Percentiles rank a stretch among this genome's conserved stretches.
Evolutionary conservation across 64 coral and sea anemone species (phyloP).

Genomic region (Anthopleura sola): DNA sequence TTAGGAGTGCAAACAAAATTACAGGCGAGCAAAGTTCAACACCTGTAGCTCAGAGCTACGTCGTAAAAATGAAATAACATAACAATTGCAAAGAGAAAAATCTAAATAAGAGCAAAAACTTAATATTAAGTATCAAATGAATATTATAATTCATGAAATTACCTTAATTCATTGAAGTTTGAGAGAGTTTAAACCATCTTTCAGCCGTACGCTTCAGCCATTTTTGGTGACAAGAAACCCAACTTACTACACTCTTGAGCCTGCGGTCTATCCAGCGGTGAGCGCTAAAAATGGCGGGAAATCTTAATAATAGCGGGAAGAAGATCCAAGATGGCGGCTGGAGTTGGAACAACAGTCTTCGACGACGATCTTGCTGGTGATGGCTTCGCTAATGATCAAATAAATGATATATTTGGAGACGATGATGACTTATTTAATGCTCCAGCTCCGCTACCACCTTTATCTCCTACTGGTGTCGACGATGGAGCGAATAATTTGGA

Average conservation of each 20-base stretch:
- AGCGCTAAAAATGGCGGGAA: constrained; percentile 9
- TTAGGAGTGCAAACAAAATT: too few relatives aligned
- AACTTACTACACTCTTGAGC: neutral
- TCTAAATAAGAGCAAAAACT: too few relatives aligned
- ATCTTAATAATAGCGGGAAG: neutral
- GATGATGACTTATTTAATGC: constrained; percentile 78
- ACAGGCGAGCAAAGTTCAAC: too few relatives aligned
- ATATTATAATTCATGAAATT: too few relatives aligned
- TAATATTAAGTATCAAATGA: too few relatives aligned
- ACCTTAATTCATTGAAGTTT: too few relatives aligned
- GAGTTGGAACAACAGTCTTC: constrained; percentile 44
- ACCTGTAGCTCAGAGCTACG: too few relatives aligned
- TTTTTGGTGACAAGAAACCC: too few relatives aligned
- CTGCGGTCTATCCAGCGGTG: neutral
- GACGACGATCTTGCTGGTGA: constrained; percentile 45
- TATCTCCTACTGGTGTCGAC: constrained; percentile 37
- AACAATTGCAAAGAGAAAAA: too few relatives aligned
- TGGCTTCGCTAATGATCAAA: constrained; percentile 3
- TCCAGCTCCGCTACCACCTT: constrained; percentile 57
- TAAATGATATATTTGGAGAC: constrained; percentile 27
- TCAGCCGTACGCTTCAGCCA: neutral
- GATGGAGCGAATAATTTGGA: constrained; percentile 7
- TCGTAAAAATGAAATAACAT: too few relatives aligned
- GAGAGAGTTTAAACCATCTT: too few relatives aligned
- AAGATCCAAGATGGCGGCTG: constrained; percentile 44